A percentile compares a stretch with the other conserved stretches of the same genome.
Conservation (phyloP, 2,888 invertebrate genomes). For the Anorthoa munda region DNA sequence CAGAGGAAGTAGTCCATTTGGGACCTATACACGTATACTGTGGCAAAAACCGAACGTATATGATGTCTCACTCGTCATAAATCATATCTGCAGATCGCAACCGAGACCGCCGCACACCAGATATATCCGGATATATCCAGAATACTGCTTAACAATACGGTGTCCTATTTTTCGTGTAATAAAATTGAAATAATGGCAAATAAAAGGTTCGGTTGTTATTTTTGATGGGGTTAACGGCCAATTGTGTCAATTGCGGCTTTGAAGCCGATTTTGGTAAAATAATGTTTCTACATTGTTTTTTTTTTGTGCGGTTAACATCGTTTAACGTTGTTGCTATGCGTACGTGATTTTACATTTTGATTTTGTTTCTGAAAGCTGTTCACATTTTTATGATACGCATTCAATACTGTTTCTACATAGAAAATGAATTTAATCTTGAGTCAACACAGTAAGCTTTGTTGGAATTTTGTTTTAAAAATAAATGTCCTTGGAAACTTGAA, state of each 20-base stretch:
- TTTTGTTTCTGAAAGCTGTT: background rate
- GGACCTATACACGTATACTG: slow-evolving; percentile 56
- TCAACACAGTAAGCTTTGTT: background rate
- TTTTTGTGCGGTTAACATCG: background rate
- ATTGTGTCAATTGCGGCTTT: slow-evolving; percentile 45
- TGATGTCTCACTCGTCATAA: slow-evolving; percentile 67
- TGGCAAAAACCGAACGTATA: slow-evolving; percentile 65
- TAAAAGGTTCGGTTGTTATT: slow-evolving; percentile 56
- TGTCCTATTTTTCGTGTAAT: slow-evolving; percentile 52
- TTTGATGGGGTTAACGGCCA: slow-evolving; percentile 51
- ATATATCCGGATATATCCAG: slow-evolving; percentile 60
- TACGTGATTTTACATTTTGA: background rate
- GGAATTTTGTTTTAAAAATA: background rate
- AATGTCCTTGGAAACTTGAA: background rate
- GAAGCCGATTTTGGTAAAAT: slow-evolving; percentile 25
- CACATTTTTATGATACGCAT: background rate
- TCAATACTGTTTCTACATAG: too few relatives aligned
- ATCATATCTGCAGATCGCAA: slow-evolving; percentile 67
- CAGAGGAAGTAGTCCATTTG: slow-evolving; percentile 72
- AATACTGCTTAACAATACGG: slow-evolving; percentile 50
- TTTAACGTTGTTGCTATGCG: background rate
- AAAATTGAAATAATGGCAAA: slow-evolving; percentile 56
- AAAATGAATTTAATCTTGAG: too few relatives aligned
- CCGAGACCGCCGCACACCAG: slow-evolving; percentile 42
- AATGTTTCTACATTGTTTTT: slow-evolving; percentile 9